phyloP scores from a whole-genome alignment of 2,113 vertebrate species.

The Synodontis membranacea region DNA sequence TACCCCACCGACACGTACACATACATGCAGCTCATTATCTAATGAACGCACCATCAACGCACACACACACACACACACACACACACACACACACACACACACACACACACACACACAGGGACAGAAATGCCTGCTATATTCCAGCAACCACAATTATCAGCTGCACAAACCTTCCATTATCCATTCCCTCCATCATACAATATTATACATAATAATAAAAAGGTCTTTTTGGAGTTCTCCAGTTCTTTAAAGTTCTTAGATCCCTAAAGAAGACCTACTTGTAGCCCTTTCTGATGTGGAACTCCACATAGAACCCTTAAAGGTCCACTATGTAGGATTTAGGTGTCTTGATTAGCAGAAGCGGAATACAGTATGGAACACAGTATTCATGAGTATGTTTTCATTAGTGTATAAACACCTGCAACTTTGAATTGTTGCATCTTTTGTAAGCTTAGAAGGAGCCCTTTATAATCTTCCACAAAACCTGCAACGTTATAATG shows the following conservation, averaged over 20 bases:
- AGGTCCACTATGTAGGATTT: too few species aligned
- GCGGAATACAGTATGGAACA: too few species aligned
- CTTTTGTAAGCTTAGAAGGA: too few species aligned
- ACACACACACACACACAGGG: conserved; percentile 2
- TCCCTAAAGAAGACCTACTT: neutral
- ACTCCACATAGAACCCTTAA: neutral
- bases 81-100: conserved; percentile 1
- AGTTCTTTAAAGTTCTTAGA: neutral
- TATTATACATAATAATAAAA: neutral
- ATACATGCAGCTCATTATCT: conserved; percentile 14
- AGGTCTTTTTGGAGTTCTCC: too few species aligned
- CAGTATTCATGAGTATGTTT: too few species aligned
- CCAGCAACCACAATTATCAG: neutral
- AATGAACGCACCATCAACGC: neutral
- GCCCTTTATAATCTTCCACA: too few species aligned
- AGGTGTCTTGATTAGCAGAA: too few species aligned
- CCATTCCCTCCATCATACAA: neutral
- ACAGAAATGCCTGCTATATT: neutral
- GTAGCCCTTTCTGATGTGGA: neutral
- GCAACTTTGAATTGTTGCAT: too few species aligned
- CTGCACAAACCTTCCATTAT: neutral
- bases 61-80: neutral
- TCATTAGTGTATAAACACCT: too few species aligned
- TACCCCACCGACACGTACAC: neutral
- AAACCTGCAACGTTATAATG: too few species aligned